A percentile compares a stretch with the other conserved stretches of the same genome.
Evolutionary conservation across 2,113 vertebrate species (phyloP).

Genomic region (Perca fluviatilis): DNA sequence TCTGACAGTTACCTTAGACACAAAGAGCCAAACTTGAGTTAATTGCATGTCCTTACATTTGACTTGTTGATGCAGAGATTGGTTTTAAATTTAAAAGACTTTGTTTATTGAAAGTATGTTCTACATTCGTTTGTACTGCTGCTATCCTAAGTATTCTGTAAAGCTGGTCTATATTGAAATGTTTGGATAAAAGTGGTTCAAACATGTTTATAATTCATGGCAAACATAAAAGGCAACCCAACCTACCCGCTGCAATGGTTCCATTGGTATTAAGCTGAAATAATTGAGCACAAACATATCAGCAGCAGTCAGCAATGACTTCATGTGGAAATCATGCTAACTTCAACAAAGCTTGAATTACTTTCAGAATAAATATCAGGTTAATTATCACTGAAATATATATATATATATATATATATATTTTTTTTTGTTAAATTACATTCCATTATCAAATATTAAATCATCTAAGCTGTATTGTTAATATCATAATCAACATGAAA

Average conservation of each 20-base stretch:
- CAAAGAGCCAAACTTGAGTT: not conserved
- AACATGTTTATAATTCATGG: not conserved
- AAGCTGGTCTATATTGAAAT: not conserved
- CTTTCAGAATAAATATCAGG: too few relatives aligned
- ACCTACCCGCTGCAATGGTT: slow-evolving; percentile 59
- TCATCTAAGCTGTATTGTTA: not conserved
- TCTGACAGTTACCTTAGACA: slow-evolving; percentile 72
- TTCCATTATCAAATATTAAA: not conserved
- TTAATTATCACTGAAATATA: not conserved
- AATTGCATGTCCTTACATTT: not conserved
- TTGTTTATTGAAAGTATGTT: not conserved
- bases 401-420: too few relatives aligned
- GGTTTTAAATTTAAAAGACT: not conserved
- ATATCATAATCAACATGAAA: slow-evolving; percentile 27
- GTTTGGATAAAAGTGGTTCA: not conserved
- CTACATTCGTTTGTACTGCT: too few relatives aligned
- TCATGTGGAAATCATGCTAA: not conserved
- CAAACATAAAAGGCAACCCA: not conserved
- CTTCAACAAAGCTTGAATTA: too few relatives aligned
- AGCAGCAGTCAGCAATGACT: not conserved
- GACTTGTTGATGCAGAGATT: not conserved
- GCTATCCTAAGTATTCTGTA: too few relatives aligned
- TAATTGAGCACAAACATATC: slow-evolving; percentile 17
- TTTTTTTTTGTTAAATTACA: too few relatives aligned
- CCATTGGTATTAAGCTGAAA: slow-evolving; percentile 73